Evolutionary conservation across 2,797 vertebrate genomes (phyloP), one percentile per base, ranked within the genome.

Genomic region (Acipenser oxyrinchus): DNA sequence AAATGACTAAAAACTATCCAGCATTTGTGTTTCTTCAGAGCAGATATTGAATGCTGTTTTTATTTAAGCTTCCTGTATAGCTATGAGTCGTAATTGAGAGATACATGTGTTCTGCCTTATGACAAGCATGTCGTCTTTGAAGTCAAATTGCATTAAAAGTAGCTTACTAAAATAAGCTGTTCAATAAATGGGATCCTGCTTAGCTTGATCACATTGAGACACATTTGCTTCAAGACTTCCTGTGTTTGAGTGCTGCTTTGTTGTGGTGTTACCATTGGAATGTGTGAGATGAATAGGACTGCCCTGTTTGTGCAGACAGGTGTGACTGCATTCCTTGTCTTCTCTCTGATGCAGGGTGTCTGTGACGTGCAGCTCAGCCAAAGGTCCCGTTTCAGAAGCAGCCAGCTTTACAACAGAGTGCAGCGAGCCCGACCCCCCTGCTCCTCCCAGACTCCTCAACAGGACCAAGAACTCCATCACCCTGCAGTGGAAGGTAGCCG

Each of bases 391-490:
- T 71, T 90, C 84, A 0, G 89, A 91, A 50, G 11, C 84, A 12
- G 77, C 85, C 64, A 85, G 82, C 71, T 92, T 92, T 73, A 88
- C 84, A 10, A 91, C 90, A 0, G 74, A 81, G 67, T 85, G 83
- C 48, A 86, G 85, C 70, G 80, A 88, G 71, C 90, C 88, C 0
- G 88, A 92, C 69, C 64, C 78, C 69, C 90, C 90, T 8, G 82
- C 82, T 67, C 81, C 82, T 18, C 89, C 89, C 0, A 87, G 76
- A 71, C 75, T 91, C 2, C 74, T 84, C 6, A 88, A 79, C 69
- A 80, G 82, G 73, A 89, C 85, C 73, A 88, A 88, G 70, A 91
- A 74, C 73, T 90, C 84, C 77, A 81, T 91, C 69, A 86, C 76
- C 65, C 71, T 91, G 76, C 86, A 88, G 66, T 89, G 88, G 88